These are phyloP conservation scores for Cantharis rustica DNA, from an alignment of 2,888 invertebrate species.

Conservation along the genomic window DNA sequence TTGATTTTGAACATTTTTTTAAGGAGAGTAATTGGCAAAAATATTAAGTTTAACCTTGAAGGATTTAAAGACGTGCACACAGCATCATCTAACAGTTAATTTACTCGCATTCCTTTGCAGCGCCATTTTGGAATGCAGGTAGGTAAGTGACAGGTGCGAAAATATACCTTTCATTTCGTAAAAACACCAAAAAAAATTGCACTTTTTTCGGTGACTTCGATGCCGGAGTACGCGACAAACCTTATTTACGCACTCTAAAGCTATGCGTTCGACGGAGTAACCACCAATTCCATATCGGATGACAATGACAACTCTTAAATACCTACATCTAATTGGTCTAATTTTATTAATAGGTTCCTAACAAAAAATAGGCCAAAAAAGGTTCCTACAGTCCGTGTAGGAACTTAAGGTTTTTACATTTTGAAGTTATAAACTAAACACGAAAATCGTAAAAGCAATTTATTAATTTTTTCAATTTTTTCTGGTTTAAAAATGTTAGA, in stretches of 20 bases:
- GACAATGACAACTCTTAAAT: neutral
- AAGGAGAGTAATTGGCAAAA: neutral
- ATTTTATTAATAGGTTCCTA: neutral
- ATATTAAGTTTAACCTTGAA: neutral
- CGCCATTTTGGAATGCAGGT: conserved; percentile 53
- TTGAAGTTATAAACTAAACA: too few relatives aligned
- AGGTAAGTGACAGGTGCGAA: conserved; percentile 42
- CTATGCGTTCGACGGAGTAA: neutral
- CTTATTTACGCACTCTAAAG: neutral
- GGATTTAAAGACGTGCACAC: conserved; percentile 41
- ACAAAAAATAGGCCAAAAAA: neutral
- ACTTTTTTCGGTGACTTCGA: neutral
- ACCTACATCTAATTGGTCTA: neutral
- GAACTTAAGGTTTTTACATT: too few relatives aligned
- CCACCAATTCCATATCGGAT: neutral
- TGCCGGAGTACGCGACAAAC: neutral
- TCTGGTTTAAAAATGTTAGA: too few relatives aligned
- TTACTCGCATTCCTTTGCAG: conserved; percentile 50
- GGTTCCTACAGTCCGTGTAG: too few relatives aligned
- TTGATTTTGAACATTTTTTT: conserved; percentile 7
- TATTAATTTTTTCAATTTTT: too few relatives aligned
- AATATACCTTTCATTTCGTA: conserved; percentile 16
- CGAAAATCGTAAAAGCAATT: too few relatives aligned
- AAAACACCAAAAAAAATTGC: neutral
- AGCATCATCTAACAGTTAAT: conserved; percentile 48